phyloP scores from a whole-genome alignment of 1,140 invertebrate genomes.

The Yoshiicerus persimilis region DNA sequence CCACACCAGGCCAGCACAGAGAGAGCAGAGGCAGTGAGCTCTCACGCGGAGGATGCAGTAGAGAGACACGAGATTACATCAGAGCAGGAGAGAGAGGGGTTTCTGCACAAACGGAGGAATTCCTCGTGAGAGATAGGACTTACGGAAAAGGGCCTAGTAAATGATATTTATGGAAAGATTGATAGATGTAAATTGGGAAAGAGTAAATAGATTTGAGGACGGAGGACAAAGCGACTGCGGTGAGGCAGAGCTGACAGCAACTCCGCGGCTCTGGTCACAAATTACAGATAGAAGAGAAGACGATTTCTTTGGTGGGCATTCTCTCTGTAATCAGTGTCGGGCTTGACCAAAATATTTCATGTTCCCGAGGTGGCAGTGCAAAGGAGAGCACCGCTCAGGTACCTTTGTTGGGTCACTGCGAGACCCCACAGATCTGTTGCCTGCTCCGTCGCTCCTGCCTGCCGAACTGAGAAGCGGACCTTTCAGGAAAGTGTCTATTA shows the following conservation, averaged over 20 bases:
- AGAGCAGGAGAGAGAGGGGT: too few species aligned
- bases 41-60: too few species aligned
- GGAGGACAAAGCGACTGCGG: not conserved
- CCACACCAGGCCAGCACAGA: too few species aligned
- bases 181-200: conserved; percentile 18
- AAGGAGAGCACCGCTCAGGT: not conserved
- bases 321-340: conserved; percentile 46
- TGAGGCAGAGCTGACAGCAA: not conserved
- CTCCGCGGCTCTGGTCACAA: conserved; percentile 42
- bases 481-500: conserved; percentile 30
- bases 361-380: conserved; percentile 37
- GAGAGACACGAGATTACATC: too few species aligned
- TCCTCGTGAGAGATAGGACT: not conserved
- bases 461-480: not conserved
- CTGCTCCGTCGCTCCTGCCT: not conserved
- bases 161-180: conserved; percentile 32
- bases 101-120: not conserved
- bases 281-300: conserved; percentile 47
- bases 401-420: not conserved
- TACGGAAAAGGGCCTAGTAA: not conserved
- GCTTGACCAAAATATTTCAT: conserved; percentile 42
- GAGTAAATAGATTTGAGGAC: not conserved
- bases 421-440: conserved; percentile 24
- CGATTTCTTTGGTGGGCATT: conserved; percentile 42
- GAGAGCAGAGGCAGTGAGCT: too few species aligned